Conservation (phyloP, 2,888 invertebrate genomes). For the Drosophila prolongata region DNA sequence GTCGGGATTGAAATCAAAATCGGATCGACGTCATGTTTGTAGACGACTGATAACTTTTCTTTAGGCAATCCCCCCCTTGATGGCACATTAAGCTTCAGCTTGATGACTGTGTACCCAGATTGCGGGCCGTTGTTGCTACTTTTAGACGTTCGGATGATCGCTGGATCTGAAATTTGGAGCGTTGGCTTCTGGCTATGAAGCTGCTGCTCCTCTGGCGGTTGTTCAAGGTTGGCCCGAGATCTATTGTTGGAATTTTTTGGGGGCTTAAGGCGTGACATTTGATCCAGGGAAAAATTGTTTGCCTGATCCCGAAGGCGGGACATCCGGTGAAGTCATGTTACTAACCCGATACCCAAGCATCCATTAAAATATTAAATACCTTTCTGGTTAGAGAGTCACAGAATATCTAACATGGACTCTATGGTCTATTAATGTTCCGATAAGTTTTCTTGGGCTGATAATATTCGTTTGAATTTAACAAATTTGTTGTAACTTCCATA, state of each 20-base stretch:
- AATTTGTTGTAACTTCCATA: too few species aligned
- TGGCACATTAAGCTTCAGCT: constrained; percentile 73
- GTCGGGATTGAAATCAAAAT: constrained; percentile 4
- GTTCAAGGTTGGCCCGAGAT: constrained; percentile 34
- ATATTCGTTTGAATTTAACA: too few species aligned
- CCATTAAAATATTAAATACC: too few species aligned
- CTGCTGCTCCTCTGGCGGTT: constrained; percentile 19
- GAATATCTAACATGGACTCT: too few species aligned
- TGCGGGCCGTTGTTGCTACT: constrained; percentile 46
- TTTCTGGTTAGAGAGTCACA: too few species aligned
- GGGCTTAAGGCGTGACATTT: constrained; percentile 19
- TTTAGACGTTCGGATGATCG: constrained; percentile 38
- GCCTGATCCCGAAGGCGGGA: neutral
- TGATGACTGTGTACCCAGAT: constrained; percentile 70
- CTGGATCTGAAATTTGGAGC: constrained; percentile 28
- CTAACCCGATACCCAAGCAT: too few species aligned
- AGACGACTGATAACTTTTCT: constrained; percentile 69
- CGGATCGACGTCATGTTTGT: constrained; percentile 57
- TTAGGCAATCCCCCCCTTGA: constrained; percentile 77
- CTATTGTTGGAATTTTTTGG: constrained; percentile 17
- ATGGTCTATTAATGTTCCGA: too few species aligned
- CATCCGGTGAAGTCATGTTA: constrained; percentile 2
- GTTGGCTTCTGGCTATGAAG: constrained; percentile 11
- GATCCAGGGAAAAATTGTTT: constrained; percentile 4
- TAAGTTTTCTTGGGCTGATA: too few species aligned